Evolutionary conservation across 2,113 vertebrate genomes (phyloP).

Genomic region (Phrynosoma platyrhinos): DNA sequence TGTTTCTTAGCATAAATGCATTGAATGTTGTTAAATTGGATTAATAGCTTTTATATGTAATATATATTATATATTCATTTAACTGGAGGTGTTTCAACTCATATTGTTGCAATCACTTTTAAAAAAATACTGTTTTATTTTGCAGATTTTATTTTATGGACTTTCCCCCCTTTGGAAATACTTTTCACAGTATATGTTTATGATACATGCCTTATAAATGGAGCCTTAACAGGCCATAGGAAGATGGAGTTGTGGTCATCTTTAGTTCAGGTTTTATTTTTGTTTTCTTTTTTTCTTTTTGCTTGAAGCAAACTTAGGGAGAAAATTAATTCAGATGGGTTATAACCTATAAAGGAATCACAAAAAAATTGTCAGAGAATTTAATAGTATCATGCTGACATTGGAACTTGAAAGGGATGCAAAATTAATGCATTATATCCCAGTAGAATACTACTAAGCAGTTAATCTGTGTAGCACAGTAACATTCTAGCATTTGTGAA

Average conservation of each 20-base stretch:
- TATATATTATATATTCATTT: slow-evolving; percentile 66
- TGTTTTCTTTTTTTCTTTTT: slow-evolving; percentile 37
- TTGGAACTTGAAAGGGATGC: slow-evolving; percentile 45
- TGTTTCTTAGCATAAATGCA: slow-evolving; percentile 73
- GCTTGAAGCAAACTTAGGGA: slow-evolving; percentile 47
- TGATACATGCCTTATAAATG: slow-evolving; percentile 62
- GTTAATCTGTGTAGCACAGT: neutral
- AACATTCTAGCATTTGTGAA: neutral
- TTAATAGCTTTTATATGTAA: slow-evolving; percentile 71
- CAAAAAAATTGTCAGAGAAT: slow-evolving; percentile 4
- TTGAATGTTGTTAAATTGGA: slow-evolving; percentile 71
- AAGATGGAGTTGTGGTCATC: slow-evolving; percentile 18
- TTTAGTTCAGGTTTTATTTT: slow-evolving; percentile 35
- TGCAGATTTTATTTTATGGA: slow-evolving; percentile 66
- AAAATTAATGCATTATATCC: slow-evolving; percentile 47
- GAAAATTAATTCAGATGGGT: slow-evolving; percentile 59
- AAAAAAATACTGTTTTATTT: slow-evolving; percentile 52
- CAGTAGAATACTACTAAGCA: neutral
- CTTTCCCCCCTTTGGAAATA: slow-evolving; percentile 50
- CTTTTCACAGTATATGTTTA: slow-evolving; percentile 62
- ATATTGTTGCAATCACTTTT: slow-evolving; percentile 57
- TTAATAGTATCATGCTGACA: slow-evolving; percentile 41
- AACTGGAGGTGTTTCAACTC: slow-evolving; percentile 62
- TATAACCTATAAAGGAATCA: slow-evolving; percentile 59
- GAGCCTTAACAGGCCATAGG: neutral